Conservation (phyloP, 2,113 vertebrate species). For the Ammodytes dubius region DNA sequence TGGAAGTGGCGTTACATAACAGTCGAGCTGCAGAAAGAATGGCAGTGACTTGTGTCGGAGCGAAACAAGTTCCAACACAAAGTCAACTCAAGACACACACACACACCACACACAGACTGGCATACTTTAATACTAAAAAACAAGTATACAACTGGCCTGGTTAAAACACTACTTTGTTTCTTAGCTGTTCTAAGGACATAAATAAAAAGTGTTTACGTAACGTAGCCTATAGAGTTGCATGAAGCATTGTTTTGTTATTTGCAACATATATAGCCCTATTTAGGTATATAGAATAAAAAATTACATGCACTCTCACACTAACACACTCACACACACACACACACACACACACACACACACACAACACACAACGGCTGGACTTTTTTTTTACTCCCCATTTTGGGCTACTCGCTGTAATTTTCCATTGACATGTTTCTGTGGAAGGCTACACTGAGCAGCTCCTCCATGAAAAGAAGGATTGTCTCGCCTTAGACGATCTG, state of each 20-base stretch:
- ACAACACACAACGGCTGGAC: neutral
- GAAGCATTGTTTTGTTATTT: neutral
- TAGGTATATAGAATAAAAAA: no score
- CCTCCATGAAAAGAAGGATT: neutral
- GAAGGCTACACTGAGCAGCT: neutral
- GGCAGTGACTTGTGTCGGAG: neutral
- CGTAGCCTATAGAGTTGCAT: neutral
- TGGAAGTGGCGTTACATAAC: slow-evolving; percentile 41
- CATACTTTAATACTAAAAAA: neutral
- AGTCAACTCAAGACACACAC: neutral
- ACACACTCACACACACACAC: neutral
- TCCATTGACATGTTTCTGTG: slow-evolving; percentile 17
- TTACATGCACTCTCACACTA: neutral
- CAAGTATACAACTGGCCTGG: neutral
- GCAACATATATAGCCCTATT: neutral
- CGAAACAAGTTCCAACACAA: slow-evolving; percentile 1
- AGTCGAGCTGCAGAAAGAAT: slow-evolving; percentile 3
- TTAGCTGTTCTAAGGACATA: neutral
- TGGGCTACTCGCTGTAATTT: slow-evolving; percentile 20
- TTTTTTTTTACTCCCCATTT: neutral
- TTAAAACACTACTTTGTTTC: neutral
- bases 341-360: neutral
- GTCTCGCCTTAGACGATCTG: neutral
- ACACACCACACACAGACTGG: neutral
- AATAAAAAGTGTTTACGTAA: neutral